phyloP scores from a whole-genome alignment of 2,888 invertebrate genomes.

The Hirudinaria manillensis region DNA sequence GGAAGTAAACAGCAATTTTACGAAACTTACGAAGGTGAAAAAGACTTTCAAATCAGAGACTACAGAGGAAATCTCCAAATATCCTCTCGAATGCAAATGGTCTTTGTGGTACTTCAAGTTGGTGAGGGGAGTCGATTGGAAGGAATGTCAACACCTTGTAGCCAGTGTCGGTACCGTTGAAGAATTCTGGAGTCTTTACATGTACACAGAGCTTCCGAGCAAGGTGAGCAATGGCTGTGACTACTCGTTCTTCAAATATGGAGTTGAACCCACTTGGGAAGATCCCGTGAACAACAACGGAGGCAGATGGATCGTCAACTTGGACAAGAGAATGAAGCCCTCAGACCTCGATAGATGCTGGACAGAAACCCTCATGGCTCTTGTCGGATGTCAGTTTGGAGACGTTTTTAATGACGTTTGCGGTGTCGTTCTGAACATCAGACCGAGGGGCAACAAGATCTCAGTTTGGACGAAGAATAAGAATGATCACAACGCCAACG shows the following conservation, averaged over 20 bases:
- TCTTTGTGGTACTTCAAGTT: slow-evolving; percentile 96
- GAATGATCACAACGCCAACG: slow-evolving; percentile 68
- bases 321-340: slow-evolving; percentile 50
- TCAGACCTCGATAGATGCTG: slow-evolving; percentile 69
- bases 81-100: slow-evolving; percentile 91
- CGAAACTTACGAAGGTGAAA: neutral
- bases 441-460: slow-evolving; percentile 77
- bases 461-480: slow-evolving; percentile 64
- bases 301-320: slow-evolving; percentile 83
- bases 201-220: slow-evolving; percentile 81
- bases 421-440: slow-evolving; percentile 91
- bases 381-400: slow-evolving; percentile 92
- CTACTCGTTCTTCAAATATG: slow-evolving; percentile 65
- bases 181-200: slow-evolving; percentile 95
- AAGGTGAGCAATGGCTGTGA: slow-evolving; percentile 77
- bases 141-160: slow-evolving; percentile 85
- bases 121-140: slow-evolving; percentile 77
- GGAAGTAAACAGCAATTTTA: neutral
- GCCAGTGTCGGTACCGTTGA: slow-evolving; percentile 94
- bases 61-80: slow-evolving; percentile 61
- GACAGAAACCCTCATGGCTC: slow-evolving; percentile 60
- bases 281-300: slow-evolving; percentile 82
- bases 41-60: neutral
- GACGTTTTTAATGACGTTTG: slow-evolving; percentile 87
- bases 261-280: slow-evolving; percentile 93